Base-by-base conservation (phyloP, 2,113 vertebrate genomes). In the Calidris pugnax region DNA sequence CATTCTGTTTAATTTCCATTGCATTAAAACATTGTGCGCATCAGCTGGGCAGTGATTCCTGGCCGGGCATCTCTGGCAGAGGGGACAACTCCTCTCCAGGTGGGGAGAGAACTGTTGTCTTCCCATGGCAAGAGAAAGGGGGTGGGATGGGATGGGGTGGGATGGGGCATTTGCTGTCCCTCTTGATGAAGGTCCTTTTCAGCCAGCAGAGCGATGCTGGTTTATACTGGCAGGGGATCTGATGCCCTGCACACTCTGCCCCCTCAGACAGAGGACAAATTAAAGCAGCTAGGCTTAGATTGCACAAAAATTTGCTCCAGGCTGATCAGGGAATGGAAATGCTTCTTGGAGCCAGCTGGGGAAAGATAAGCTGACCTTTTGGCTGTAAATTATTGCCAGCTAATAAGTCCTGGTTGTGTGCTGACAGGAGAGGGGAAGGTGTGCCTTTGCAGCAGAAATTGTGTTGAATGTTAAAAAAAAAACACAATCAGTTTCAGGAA, bases 1-100 rank as follows among this genome's bases (percentile, higher is more conserved):
- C 5, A 27, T 73, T 94, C 77, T 94, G 81, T 92, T 96, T 92
- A 59, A 95, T 92, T 95, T 93, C 69, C 30, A n/a, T 89, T 68
- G 90, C 75, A 55, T 62, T 48, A 66, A 90, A 94, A 47, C 57
- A 9, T 30, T 0, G 5, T 57, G 72, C 0, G 2, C 67, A 81
- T 73, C 76, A 85, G 48, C 90, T 57, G 90, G 74, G 71, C 62
- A 50, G 66, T 1, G 7, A 66, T 33, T 78, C 84, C 81, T 0
- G 6, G 22, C 24, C 78, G 39, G 79, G 51, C 14, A 10, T 23
- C 74, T 59, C 75, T 90, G 85, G 59, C 50, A 56, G 41, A 89
- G 57, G 27, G n/a, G 26, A 76, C 66, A 75, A 22, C 22, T 64
- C 51, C 37, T 32, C 74, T 48, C 76, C 39, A n/a, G 30, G 4